These are phyloP conservation scores for Machimus atricapillus DNA, from an alignment of 2,888 invertebrate genomes.

Conservation along the genomic window DNA sequence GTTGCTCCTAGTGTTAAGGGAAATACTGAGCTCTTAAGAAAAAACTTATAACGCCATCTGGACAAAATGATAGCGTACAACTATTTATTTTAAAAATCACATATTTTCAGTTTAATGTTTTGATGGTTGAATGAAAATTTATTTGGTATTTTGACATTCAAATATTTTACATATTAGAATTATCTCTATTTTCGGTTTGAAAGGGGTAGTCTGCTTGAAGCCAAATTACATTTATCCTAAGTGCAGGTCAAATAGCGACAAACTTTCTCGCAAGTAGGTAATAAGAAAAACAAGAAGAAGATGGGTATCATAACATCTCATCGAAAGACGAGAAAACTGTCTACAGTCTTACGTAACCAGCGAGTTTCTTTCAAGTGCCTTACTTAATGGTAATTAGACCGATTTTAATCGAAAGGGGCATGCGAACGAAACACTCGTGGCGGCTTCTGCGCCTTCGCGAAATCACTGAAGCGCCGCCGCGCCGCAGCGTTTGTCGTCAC, in stretches of 20 bases:
- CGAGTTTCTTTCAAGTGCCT: not conserved
- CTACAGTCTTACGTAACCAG: not conserved
- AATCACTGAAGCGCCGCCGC: slow-evolving; percentile 14
- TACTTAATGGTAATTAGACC: slow-evolving; percentile 27
- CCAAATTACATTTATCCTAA: not conserved
- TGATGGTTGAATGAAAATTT: too few relatives aligned
- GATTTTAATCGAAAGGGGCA: slow-evolving; percentile 14
- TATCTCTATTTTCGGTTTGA: too few relatives aligned
- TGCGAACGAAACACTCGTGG: not conserved
- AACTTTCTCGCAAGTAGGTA: not conserved
- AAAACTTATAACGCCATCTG: too few relatives aligned
- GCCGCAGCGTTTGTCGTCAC: not conserved
- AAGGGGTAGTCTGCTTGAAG: not conserved
- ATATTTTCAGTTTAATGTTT: too few relatives aligned
- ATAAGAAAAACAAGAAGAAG: not conserved
- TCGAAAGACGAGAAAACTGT: not conserved
- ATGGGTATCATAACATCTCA: not conserved
- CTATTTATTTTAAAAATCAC: too few relatives aligned
- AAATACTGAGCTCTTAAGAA: too few relatives aligned
- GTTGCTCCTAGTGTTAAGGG: too few relatives aligned
- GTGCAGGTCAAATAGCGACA: not conserved
- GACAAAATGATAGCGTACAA: too few relatives aligned
- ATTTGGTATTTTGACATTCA: too few relatives aligned
- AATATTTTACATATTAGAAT: too few relatives aligned
- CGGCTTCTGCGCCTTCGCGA: not conserved